Conservation (phyloP, 2,888 invertebrate genomes). For the Encarsia formosa region DNA sequence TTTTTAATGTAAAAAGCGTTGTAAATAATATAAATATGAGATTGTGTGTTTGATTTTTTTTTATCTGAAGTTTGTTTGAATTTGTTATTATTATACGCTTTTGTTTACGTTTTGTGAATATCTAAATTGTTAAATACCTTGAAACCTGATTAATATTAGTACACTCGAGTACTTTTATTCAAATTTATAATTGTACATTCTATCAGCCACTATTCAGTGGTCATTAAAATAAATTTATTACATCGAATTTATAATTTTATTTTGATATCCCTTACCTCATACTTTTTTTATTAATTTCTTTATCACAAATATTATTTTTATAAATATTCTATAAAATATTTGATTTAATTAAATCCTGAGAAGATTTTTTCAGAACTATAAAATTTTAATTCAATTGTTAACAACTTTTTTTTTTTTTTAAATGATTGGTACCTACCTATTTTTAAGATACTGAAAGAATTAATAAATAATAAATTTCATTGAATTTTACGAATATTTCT, state of each 20-base stretch:
- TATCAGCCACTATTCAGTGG: conserved; percentile 1
- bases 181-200: conserved; percentile 11
- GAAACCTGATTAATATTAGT: background rate
- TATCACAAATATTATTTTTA: background rate
- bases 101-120: background rate
- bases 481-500: too few species aligned
- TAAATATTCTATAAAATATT: too few species aligned
- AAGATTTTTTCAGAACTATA: too few species aligned
- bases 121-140: too few species aligned
- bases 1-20: conserved; percentile 18
- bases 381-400: too few species aligned
- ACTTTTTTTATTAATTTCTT: background rate
- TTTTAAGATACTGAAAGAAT: too few species aligned
- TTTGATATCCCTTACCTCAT: background rate
- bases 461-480: too few species aligned
- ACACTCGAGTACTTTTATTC: background rate
- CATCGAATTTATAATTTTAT: background rate
- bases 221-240: conserved; percentile 22
- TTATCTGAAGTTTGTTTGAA: too few species aligned
- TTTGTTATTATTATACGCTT: background rate
- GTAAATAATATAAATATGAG: conserved; percentile 18
- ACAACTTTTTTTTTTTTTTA: too few species aligned
- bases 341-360: too few species aligned
- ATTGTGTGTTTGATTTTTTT: background rate
- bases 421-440: too few species aligned